A percentile compares a stretch with the other conserved stretches of the same genome.
Evolutionary conservation across 2,113 vertebrate species (phyloP).

Genomic region (Rhinopomastus cyanomelas): DNA sequence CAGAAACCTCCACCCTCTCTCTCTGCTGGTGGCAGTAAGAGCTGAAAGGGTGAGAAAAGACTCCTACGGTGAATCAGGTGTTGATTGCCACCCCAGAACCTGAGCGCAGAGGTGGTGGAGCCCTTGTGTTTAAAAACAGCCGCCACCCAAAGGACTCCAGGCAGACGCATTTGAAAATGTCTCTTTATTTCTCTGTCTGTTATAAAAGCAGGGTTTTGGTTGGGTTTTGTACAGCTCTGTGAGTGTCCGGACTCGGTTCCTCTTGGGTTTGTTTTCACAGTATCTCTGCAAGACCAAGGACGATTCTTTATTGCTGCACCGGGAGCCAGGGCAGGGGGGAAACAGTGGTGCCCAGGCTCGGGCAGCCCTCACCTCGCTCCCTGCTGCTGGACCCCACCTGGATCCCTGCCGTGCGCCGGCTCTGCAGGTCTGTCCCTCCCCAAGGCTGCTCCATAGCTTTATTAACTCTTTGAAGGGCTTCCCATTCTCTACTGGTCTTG

Average conservation of each 20-base stretch:
- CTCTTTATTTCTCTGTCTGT: constrained; percentile 77
- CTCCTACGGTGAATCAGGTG: fast-evolving
- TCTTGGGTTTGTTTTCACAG: constrained; percentile 72
- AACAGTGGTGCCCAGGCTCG: not conserved
- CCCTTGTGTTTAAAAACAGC: not conserved
- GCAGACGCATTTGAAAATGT: constrained; percentile 68
- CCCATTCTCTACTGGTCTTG: not conserved
- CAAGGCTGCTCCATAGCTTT: not conserved
- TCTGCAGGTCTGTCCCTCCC: not conserved
- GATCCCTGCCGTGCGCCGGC: not conserved
- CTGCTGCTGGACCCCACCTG: not conserved
- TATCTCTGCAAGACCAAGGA: constrained; percentile 66
- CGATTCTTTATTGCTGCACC: constrained; percentile 71
- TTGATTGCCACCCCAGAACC: not conserved
- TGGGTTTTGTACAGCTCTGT: constrained; percentile 56
- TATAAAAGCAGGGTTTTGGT: constrained; percentile 66
- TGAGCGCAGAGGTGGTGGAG: not conserved
- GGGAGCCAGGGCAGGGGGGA: constrained; percentile 8
- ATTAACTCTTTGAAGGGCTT: too few species aligned
- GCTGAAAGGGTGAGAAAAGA: not conserved
- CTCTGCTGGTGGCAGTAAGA: not conserved
- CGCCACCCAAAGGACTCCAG: not conserved
- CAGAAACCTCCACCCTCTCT: not conserved
- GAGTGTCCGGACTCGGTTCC: constrained; percentile 65
- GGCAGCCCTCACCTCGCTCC: not conserved